A percentile compares a stretch with the other conserved stretches of the same genome.
These are phyloP conservation scores for Nipponacmea schrenckii DNA, from an alignment of 2,888 invertebrate species.

Conservation along the genomic window DNA sequence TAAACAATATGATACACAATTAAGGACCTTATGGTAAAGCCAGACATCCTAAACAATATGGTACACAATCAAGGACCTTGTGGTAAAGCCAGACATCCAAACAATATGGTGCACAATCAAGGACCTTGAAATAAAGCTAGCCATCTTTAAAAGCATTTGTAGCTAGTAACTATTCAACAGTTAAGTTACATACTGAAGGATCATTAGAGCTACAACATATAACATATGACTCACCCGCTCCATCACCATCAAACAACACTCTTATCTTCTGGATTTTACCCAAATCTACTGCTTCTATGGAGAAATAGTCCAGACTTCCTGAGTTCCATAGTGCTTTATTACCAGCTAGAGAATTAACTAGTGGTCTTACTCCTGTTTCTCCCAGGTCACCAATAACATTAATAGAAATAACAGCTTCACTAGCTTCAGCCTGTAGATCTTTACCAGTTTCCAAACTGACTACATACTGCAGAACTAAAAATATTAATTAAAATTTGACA, in stretches of 20 bases:
- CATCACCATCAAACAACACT: slow-evolving; percentile 56
- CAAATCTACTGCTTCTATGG: slow-evolving; percentile 62
- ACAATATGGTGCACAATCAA: too few species aligned
- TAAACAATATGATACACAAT: too few species aligned
- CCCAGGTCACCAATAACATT: slow-evolving; percentile 59
- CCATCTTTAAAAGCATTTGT: too few species aligned
- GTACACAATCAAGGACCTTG: too few species aligned
- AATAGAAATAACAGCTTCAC: slow-evolving; percentile 52
- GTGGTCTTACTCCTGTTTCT: slow-evolving; percentile 53
- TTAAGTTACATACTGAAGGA: too few species aligned
- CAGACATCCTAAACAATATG: too few species aligned
- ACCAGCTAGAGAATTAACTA: slow-evolving; percentile 27
- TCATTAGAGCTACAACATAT: too few species aligned
- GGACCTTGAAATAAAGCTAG: too few species aligned
- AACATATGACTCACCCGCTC: slow-evolving; percentile 28
- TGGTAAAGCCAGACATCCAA: too few species aligned
- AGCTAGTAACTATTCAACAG: too few species aligned
- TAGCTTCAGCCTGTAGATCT: slow-evolving; percentile 49
- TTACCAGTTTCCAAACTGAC: slow-evolving; percentile 61
- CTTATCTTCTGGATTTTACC: slow-evolving; percentile 55
- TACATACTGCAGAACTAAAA: slow-evolving; percentile 57
- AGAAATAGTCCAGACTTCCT: slow-evolving; percentile 57
- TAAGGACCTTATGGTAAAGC: too few species aligned
- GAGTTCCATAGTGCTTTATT: slow-evolving; percentile 38
- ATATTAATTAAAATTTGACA: neutral